Base-by-base conservation (phyloP, 2,113 vertebrate genomes). In the Thalassoma bifasciatum region DNA sequence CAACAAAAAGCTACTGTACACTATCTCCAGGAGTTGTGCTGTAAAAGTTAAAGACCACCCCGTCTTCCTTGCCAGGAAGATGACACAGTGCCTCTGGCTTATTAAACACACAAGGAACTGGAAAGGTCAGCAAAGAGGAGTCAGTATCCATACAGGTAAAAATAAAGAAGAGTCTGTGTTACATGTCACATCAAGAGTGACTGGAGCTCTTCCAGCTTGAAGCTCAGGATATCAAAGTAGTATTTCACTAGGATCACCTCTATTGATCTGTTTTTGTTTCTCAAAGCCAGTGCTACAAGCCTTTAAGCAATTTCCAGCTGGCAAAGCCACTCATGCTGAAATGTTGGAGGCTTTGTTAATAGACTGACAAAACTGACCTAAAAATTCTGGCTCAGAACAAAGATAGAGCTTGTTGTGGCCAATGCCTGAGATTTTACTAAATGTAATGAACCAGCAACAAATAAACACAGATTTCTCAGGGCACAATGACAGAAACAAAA, bases 261-360 rank as follows among this genome's bases (percentile, higher is more conserved):
- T 78, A 91, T 92, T 89, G 89, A 93, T 92, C 78, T 87, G 81
- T 82, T 89, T 88, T 82, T 86, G 66, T 89, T 90, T 84, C 75
- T 74, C 52, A 59, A 84, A 89, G 79, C 60, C 60, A 50, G 12
- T 2, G 56, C 75, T 73, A 65, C 10, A 37, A 89, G 83, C 83
- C 79, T 75, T 80, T 72, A 75, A 82, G 82, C 81, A 76, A 38
- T 70, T 76, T 81, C 62, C 73, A 81, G 85, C 61, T 74, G 78
- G 74, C 69, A 66, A 70, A 73, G 66, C 7, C 64, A 63, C 75
- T 70, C 76, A 47, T 16, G 57, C 11, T 65, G 51, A 75, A 66
- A 70, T n/a, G 36, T 40, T 38, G 46, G 2, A 11, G 0, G 17
- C 19, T 62, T 81, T 70, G 72, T 56, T 62, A 57, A 63, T 49